Conservation (phyloP, 1,140 invertebrate genomes). For the Trinorchestia longiramus region DNA sequence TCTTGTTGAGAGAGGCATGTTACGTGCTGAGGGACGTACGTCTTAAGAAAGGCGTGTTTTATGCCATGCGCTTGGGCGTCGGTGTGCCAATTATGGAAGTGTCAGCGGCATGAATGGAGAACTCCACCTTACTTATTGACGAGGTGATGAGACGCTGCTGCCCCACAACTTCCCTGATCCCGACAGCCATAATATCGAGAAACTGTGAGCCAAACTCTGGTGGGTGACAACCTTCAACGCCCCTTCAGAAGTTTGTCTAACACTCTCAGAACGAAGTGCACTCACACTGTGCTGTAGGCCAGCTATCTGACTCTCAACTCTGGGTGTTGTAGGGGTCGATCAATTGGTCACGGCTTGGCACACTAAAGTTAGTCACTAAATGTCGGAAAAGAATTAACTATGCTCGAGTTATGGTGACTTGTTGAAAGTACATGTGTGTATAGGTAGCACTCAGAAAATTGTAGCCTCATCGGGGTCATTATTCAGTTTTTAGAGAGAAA, state of each 20-base stretch:
- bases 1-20: too few species aligned
- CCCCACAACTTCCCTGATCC: constrained; percentile 2
- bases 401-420: neutral
- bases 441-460: neutral
- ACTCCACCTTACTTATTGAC: constrained; percentile 26
- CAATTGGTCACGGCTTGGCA: neutral
- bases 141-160: constrained; percentile 17
- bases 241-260: neutral
- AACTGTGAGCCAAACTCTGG: neutral
- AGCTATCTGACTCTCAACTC: neutral
- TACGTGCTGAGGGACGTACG: too few species aligned
- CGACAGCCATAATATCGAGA: neutral
- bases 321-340: neutral
- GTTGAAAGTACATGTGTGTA: neutral
- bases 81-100: constrained; percentile 15
- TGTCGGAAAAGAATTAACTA: neutral
- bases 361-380: neutral
- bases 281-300: neutral
- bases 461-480: neutral
- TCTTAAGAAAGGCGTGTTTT: neutral
- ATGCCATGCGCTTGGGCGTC: neutral
- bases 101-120: neutral
- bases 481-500: neutral
- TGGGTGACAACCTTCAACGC: neutral
- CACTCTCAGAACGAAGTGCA: neutral